Evolutionary conservation across 1,140 invertebrate species (phyloP), one percentile per base, ranked within the genome.

Genomic region (Tribolium castaneum): DNA sequence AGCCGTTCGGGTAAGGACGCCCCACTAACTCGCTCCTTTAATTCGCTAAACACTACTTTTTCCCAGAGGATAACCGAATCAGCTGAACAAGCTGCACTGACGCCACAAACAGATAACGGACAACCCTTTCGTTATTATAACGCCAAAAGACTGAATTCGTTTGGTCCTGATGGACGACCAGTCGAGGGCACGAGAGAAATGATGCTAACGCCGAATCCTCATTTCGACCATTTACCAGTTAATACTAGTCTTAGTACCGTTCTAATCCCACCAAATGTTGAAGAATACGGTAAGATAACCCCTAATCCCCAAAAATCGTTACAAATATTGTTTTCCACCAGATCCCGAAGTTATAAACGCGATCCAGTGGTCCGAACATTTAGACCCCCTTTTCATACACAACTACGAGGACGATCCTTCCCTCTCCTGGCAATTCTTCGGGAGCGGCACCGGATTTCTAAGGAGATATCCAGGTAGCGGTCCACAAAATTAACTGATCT

Each of bases 401-500:
- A 99, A 99, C 89, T 95, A 96, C 83, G 94, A 97, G 85, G 92
- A 93, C 82, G 96, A 99, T 89, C 93, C 95, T 0, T 92, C 95
- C 0, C 90, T 99, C 4, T 94, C 96, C 13, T 99, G 97, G 97
- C 98, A 99, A 88, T 99, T 97, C 88, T 99, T 98, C 87, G 97
- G 97, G 70, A 97, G 96, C 66, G 94, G 95, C 39, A 91, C 92
- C 1, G 97, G 98, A 35, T 98, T 98, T 86, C 90, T 99, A 83
- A 90, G 97, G 81, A 91, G 96, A 82, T 98, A 97, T 90, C 98
- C 97, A 86, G 97, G 96, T 95, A 89, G 2, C 1, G 16, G 16
- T 19, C 16, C 16, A 2, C 16, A 19, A 19, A 19, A 19, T 19
- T 19, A 19, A 19, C 16, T 2, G 16, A 19, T 19, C 16, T 2